A percentile compares a stretch with the other conserved stretches of the same genome.
Conservation (phyloP, 2,888 invertebrate genomes). For the Drosophila prolongata region DNA sequence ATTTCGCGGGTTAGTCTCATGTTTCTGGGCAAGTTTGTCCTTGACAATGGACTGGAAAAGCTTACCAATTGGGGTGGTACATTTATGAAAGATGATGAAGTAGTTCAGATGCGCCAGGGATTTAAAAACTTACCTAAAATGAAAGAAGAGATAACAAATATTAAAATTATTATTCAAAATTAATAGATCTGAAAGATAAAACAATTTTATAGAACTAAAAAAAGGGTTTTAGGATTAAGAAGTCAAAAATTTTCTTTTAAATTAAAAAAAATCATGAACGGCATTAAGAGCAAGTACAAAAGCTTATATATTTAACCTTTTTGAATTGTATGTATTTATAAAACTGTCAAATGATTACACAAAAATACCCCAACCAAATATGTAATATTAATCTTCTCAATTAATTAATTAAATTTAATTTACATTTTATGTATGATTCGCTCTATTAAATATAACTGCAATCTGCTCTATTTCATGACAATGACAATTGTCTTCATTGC, state of each 20-base stretch:
- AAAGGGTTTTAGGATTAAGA: no score
- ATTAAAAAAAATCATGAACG: neutral
- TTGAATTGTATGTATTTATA: neutral
- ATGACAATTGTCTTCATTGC: no score
- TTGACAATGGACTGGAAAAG: constrained; percentile 44
- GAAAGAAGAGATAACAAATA: neutral
- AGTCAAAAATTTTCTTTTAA: neutral
- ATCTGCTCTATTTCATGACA: neutral
- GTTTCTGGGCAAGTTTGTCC: constrained; percentile 26
- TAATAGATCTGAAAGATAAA: no score
- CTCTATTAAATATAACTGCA: neutral
- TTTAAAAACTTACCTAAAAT: constrained; percentile 56
- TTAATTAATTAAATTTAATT: neutral
- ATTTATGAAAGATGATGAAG: neutral
- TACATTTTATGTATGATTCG: neutral
- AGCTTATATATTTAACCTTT: no score
- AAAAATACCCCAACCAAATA: no score
- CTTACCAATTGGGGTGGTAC: constrained; percentile 24
- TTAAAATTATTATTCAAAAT: neutral
- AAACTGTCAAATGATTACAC: neutral
- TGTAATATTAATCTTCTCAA: neutral
- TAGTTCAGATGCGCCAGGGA: neutral
- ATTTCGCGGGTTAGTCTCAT: constrained; percentile 9
- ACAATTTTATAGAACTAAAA: no score
- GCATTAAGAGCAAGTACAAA: no score